phyloP scores from a whole-genome alignment of 2,797 vertebrate genomes.

The Girardinus metallicus region DNA sequence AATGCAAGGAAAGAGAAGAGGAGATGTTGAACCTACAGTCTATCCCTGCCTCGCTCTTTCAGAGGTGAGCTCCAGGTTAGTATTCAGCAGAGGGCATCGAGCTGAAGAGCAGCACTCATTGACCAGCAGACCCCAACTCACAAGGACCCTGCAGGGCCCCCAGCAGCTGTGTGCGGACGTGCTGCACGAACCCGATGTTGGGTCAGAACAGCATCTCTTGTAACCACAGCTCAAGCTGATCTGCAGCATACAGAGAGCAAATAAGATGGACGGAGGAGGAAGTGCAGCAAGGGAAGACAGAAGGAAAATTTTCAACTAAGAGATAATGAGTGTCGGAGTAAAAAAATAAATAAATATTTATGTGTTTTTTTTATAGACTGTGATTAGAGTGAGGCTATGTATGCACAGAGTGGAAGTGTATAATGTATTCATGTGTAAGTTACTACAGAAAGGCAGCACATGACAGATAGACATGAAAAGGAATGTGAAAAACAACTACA shows the following conservation, averaged over 20 bases:
- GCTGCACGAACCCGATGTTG: constrained; percentile 69
- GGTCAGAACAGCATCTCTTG: constrained; percentile 65
- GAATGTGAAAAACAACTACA: constrained; percentile 23
- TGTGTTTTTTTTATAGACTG: constrained; percentile 42
- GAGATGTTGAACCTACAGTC: constrained; percentile 17
- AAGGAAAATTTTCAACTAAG: constrained; percentile 25
- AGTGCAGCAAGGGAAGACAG: background rate
- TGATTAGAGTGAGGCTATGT: constrained; percentile 26
- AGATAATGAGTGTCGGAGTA: constrained; percentile 56
- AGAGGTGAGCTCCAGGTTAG: constrained; percentile 61
- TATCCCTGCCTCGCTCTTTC: constrained; percentile 7
- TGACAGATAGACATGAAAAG: constrained; percentile 12
- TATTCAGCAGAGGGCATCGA: constrained; percentile 61
- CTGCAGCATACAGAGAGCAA: constrained; percentile 6
- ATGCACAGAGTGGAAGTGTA: constrained; percentile 18
- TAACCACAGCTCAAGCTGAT: constrained; percentile 52
- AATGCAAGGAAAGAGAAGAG: constrained; percentile 35
- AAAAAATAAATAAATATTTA: constrained; percentile 40
- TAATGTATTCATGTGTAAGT: constrained; percentile 9
- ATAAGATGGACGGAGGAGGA: constrained; percentile 21
- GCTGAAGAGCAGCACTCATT: constrained; percentile 54
- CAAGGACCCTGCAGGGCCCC: constrained; percentile 60
- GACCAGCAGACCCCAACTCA: constrained; percentile 56
- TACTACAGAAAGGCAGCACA: constrained; percentile 20
- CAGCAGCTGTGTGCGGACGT: constrained; percentile 63